Conservation (phyloP, 2,113 vertebrate genomes). For the Petromus typicus region DNA sequence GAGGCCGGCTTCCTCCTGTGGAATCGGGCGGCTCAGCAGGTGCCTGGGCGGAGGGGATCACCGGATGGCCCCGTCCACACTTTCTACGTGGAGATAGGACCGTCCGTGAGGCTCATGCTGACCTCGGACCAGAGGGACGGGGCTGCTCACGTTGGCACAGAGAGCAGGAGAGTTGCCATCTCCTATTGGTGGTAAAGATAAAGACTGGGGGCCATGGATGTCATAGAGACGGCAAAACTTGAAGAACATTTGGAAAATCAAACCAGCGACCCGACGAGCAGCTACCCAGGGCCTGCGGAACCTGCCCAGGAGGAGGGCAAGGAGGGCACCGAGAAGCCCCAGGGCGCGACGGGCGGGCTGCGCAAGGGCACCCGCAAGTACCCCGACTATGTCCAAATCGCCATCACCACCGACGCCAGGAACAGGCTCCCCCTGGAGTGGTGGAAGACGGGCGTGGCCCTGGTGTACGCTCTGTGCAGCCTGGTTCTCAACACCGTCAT, state of each 20-base stretch:
- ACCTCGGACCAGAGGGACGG: constrained; percentile 33
- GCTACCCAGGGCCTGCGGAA: constrained; percentile 83
- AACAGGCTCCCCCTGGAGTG: constrained; percentile 94
- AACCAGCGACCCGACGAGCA: constrained; percentile 80
- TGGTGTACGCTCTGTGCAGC: constrained; percentile 95
- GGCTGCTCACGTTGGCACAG: not conserved
- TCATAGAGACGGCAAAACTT: constrained; percentile 88
- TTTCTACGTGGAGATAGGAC: constrained; percentile 1
- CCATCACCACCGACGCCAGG: constrained; percentile 92
- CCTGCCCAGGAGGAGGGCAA: constrained; percentile 87
- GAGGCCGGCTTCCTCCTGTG: constrained; percentile 38
- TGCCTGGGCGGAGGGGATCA: not conserved
- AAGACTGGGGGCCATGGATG: constrained; percentile 86
- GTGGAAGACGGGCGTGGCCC: constrained; percentile 97
- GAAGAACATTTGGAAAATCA: constrained; percentile 89
- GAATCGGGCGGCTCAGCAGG: not conserved
- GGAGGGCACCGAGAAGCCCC: constrained; percentile 85
- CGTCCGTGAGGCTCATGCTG: constrained; percentile 43
- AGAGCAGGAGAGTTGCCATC: not conserved
- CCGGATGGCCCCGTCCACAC: not conserved
- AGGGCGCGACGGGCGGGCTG: constrained; percentile 88
- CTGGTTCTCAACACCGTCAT: constrained; percentile 96
- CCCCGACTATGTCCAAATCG: constrained; percentile 95
- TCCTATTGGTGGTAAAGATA: constrained; percentile 76
- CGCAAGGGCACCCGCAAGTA: constrained; percentile 92